Evolutionary conservation across 2,797 vertebrate genomes (phyloP).

Genomic region (Tragopan temminckii): DNA sequence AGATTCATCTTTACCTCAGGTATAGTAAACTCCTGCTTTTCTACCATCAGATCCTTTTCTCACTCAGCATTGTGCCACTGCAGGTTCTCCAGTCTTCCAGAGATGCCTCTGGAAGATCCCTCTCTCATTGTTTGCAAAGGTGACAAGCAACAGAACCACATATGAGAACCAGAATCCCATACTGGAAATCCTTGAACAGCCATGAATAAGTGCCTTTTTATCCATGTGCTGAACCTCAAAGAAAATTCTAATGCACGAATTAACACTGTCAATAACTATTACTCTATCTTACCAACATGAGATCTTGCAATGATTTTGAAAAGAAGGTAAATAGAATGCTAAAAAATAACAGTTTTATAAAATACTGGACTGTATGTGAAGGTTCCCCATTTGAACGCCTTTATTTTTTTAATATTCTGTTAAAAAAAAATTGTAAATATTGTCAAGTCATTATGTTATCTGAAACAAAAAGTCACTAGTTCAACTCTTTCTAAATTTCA

Average conservation of each 20-base stretch:
- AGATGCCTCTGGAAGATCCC: too few relatives aligned
- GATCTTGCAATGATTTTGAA: neutral
- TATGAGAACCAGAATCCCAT: neutral
- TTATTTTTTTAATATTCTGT: neutral
- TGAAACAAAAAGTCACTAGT: slow-evolving; percentile 18
- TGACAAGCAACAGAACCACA: neutral
- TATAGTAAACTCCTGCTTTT: neutral
- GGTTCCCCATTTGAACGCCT: neutral
- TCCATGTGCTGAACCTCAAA: neutral
- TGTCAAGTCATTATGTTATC: neutral
- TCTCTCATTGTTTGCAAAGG: neutral
- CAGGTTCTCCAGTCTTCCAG: neutral
- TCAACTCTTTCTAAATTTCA: neutral
- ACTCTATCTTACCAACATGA: neutral
- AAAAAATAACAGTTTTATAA: slow-evolving; percentile 37
- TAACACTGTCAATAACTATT: neutral
- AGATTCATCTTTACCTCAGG: neutral
- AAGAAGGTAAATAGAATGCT: neutral
- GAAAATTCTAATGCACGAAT: neutral
- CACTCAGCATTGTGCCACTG: neutral
- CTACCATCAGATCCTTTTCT: neutral
- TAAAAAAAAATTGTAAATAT: neutral
- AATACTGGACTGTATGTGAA: neutral
- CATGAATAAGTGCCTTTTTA: neutral
- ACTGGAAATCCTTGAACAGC: neutral